Base-by-base conservation (phyloP, 1,140 invertebrate genomes). In the Brachionus rotundiformis region DNA sequence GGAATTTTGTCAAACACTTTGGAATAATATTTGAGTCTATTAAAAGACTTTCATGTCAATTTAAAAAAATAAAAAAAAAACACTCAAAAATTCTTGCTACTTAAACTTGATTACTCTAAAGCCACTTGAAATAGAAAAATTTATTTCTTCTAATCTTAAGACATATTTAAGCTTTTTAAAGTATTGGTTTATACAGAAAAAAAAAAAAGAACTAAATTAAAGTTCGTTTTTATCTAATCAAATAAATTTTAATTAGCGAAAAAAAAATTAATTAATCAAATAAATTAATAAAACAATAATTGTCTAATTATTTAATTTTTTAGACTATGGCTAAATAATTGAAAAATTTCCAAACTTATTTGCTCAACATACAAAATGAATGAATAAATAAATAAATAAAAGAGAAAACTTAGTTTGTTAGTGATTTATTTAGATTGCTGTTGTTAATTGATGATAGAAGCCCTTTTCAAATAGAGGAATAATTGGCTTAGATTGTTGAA, bases 401-500 rank as follows among this genome's bases (percentile, higher is more conserved):
- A n/a, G n/a, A n/a, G n/a, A n/a, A n/a, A 54, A 23, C n/a, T 54
- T 19, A 54, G 16, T 19, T 54, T 54, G 7, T 16, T 54, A 54
- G 47, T 54, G 47, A 54, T 54, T 54, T 54, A 54, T 54, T 54
- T 54, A 16, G 7, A 54, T 54, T 54, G 36, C 13, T 39, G 19
- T 19, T 54, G 23, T 54, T 23, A 54, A 54, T 54, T 54, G 47
- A n/a, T n/a, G n/a, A 54, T 54, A 19, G 47, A 54, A 54, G 47
- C 47, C 47, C 47, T 54, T 54, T 54, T 54, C 1, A 54, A 39
- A 39, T 39, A 39, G 5, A 39, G 13, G 13, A 54, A 54, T 54
- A 54, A 54, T 54, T 54, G 47, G 47, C 47, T 54, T 54, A 54
- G 47, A 54, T 23, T 54, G 47, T 25, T 54, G 47, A 54, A 54